phyloP scores from a whole-genome alignment of 2,113 vertebrate genomes.

The Lasiurus cinereus region DNA sequence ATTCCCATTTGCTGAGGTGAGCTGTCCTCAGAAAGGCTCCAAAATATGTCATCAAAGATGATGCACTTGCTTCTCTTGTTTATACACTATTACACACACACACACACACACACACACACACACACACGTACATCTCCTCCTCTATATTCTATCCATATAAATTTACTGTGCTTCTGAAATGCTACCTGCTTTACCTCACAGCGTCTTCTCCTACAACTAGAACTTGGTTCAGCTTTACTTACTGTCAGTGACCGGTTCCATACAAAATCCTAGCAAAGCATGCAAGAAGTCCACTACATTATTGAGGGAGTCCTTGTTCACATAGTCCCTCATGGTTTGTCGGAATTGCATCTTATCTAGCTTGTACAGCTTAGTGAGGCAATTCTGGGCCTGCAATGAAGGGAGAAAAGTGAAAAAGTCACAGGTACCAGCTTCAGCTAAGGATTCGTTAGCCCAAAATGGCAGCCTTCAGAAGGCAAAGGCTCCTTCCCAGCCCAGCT shows the following conservation, averaged over 20 bases:
- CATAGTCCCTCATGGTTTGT: slow-evolving; percentile 98
- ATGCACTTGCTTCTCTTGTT: background rate
- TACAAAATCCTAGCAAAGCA: slow-evolving; percentile 98
- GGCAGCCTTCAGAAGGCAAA: slow-evolving; percentile 30
- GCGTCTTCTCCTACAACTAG: background rate
- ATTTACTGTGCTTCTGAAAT: background rate
- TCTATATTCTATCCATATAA: background rate
- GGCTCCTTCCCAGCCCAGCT: background rate
- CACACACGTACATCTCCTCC: background rate
- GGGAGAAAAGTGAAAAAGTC: slow-evolving; percentile 83
- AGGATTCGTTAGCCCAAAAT: background rate
- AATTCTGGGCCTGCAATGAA: slow-evolving; percentile 95
- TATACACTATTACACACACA: background rate
- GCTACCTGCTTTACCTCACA: background rate
- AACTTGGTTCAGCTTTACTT: slow-evolving; percentile 85
- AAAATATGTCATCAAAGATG: slow-evolving; percentile 39
- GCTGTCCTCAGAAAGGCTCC: slow-evolving; percentile 6
- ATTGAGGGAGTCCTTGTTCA: slow-evolving; percentile 99
- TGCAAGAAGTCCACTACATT: slow-evolving; percentile 99
- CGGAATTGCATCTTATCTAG: slow-evolving; percentile 98
- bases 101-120: too few species aligned
- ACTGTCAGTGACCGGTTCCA: slow-evolving; percentile 99
- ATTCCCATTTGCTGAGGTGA: background rate
- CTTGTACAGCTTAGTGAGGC: slow-evolving; percentile 97
- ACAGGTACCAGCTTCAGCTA: slow-evolving; percentile 48